Base-by-base conservation (phyloP, 2,888 invertebrate species). In the Tachina fera region DNA sequence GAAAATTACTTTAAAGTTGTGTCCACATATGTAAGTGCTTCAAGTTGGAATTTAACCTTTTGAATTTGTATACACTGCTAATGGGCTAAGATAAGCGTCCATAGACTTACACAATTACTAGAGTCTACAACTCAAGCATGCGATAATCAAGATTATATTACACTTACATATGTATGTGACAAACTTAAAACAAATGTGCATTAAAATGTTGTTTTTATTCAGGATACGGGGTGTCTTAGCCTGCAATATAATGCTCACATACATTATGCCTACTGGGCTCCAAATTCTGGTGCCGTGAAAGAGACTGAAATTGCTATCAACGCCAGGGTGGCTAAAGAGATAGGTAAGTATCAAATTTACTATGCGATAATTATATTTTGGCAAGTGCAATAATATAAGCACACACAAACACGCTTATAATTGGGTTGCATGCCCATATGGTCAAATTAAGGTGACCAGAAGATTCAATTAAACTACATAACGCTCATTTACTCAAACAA, bases 301-400 rank as follows among this genome's bases (percentile, higher is more conserved):
- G 93, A 93, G 84, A 91, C 91, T 2, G 93, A 93, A 90, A 92
- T 93, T 90, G 93, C 92, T 87, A 92, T 93, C 88, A 93, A 93
- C 91, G 92, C 92, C 89, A 91, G 91, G 88, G 92, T 92, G 86
- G 93, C 93, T 78, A 92, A 92, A 89, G 92, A 92, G 89, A 91
- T 93, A 72, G 93, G 93, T 93, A 88, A 84, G 76, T 85, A 70
- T 72, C 11, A 63, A 60, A 47, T 74, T 31, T 77, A 51, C 11
- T 53, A 80, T 22, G 51, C 53, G 45, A 70, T 70, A 13, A 71
- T 79, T 10, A 76, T 53, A 74, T 72, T 83, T 86, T 86, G 86
- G 83, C 83, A 86, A 71, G 41, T 9, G 47, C 43, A 5, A 47
- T 19, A 74, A 45, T 49, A 67, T 61, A 61, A 53, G 56, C 19